These are phyloP conservation scores for Poeciliopsis prolifica DNA, from an alignment of 2,113 vertebrate species.

Conservation along the genomic window DNA sequence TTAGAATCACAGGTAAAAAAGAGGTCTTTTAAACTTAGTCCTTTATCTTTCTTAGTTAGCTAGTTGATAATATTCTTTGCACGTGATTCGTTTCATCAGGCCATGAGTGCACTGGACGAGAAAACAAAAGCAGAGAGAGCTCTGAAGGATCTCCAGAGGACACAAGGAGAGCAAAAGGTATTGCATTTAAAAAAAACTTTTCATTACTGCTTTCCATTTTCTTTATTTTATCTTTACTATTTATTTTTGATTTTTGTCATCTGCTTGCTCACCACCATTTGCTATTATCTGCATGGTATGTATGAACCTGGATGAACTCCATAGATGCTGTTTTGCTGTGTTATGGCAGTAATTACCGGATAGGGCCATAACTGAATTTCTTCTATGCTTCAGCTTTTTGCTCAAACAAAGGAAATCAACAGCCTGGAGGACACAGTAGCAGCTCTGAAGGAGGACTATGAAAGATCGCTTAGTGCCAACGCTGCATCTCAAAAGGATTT, in stretches of 20 bases:
- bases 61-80: neutral
- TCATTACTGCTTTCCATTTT: neutral
- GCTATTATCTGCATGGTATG: slow-evolving; percentile 63
- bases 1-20: slow-evolving; percentile 88
- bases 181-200: neutral
- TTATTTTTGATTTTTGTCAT: neutral
- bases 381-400: slow-evolving; percentile 44
- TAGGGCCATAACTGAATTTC: neutral
- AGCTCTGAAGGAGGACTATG: slow-evolving; percentile 87
- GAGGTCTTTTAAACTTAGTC: neutral
- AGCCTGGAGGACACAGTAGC: slow-evolving; percentile 88
- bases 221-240: neutral
- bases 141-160: slow-evolving; percentile 85
- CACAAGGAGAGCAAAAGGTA: slow-evolving; percentile 87
- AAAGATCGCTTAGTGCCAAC: slow-evolving; percentile 85
- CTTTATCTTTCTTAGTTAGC: neutral
- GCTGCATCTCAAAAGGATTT: slow-evolving; percentile 87
- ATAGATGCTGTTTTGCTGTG: neutral
- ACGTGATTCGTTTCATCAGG: slow-evolving; percentile 70
- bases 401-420: slow-evolving; percentile 82
- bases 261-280: slow-evolving; percentile 36
- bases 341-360: neutral
- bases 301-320: slow-evolving; percentile 29
- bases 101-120: slow-evolving; percentile 88
- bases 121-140: slow-evolving; percentile 85